Base-by-base conservation (phyloP, 2,113 vertebrate species). In the Cyrtonyx montezumae region DNA sequence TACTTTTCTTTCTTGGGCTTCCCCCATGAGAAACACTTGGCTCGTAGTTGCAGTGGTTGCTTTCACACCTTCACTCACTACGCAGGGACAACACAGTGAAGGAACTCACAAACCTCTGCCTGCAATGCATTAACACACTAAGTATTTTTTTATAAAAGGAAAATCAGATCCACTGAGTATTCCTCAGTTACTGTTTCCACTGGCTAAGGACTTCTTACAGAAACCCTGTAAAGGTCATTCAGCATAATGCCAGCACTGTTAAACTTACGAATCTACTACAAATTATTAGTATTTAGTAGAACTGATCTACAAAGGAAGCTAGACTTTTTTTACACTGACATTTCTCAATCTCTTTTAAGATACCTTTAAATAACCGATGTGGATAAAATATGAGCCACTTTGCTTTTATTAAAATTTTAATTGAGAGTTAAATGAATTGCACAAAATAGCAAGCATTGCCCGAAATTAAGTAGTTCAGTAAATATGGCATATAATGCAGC, bases 191-290 rank as follows among this genome's bases (percentile, higher is more conserved):
- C 4, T 56, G 42, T 88, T 62, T 51, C 56, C 42, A 34, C 13
- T 2, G 0, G 18, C 22, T 67, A 59, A 67, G 7, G 13, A 78
- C 40, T 91, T 68, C 19, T 73, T n/a, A 45, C 1, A 2, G 11
- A 32, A 78, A 46, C 18, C 74, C 11, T 5, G 7, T 8, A 3
- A 0, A 55, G 4, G 22, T 65, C n/a, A 34, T 8, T 56, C 21
- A 45, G 16, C 69, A 23, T 21, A 88, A 83, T 1, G 0, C 4
- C 58, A 88, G n/a, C 34, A 81, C n/a, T 48, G 1, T 23, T 5
- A 68, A n/a, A 1, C 8, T 28, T 28, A 53, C 5, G 12, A 0
- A 15, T 26, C 26, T 46, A 19, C 22, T 34, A 63, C 0, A 1
- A 88, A 40, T 18, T 43, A 63, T 4, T 43, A 8, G 11, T 66